Evolutionary conservation across 2,888 invertebrate genomes (phyloP).

Genomic region (Xylota sylvarum): DNA sequence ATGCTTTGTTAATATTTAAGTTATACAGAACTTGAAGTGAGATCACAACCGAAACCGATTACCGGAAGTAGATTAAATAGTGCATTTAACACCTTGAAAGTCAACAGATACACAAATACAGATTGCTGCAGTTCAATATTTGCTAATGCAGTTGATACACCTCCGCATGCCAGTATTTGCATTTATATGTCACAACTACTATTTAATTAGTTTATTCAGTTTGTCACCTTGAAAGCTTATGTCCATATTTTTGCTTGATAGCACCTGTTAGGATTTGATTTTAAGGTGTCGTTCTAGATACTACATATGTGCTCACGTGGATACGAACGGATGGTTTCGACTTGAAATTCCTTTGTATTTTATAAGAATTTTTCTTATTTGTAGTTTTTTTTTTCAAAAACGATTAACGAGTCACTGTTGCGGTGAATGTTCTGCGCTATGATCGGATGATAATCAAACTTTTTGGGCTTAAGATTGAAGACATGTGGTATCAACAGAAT

Average conservation of each 20-base stretch:
- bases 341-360: no score
- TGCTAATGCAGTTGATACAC: neutral
- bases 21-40: neutral
- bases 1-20: neutral
- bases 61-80: neutral
- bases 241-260: neutral
- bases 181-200: neutral
- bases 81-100: conserved; percentile 14
- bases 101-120: neutral
- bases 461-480: no score
- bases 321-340: no score
- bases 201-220: neutral
- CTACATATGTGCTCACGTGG: no score
- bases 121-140: neutral
- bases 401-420: no score
- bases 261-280: neutral
- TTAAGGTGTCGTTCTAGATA: no score
- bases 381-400: no score
- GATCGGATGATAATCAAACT: no score
- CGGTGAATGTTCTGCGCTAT: no score
- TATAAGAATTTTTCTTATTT: no score
- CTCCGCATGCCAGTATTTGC: neutral
- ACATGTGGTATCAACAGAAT: no score
- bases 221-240: neutral
- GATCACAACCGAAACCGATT: neutral